Percentiles rank a stretch among this genome's conserved stretches.
These are phyloP conservation scores for Engraulis encrasicolus DNA, from an alignment of 2,113 vertebrate species.

Conservation along the genomic window DNA sequence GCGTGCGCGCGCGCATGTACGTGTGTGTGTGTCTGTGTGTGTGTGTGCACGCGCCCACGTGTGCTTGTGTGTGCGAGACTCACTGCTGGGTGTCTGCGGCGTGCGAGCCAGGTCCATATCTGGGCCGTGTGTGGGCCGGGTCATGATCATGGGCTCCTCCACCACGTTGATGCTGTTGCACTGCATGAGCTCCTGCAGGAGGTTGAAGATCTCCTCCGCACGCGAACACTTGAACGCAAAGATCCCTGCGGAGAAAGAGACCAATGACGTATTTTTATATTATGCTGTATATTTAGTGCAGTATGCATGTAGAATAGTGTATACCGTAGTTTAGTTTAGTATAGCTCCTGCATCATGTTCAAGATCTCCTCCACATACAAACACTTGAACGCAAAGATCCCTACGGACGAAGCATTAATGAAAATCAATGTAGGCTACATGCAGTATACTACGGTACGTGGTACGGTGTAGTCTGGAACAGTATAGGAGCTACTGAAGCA, in stretches of 20 bases:
- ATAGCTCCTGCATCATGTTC: constrained; percentile 95
- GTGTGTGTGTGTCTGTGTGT: too few relatives aligned
- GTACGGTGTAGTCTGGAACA: too few relatives aligned
- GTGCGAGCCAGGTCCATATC: constrained; percentile 84
- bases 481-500: too few relatives aligned
- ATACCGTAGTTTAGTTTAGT: too few relatives aligned
- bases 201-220: constrained; percentile 97
- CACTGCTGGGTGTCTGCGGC: constrained; percentile 86
- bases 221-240: constrained; percentile 98
- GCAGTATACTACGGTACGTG: too few relatives aligned
- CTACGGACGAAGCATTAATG: too few relatives aligned
- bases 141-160: constrained; percentile 92
- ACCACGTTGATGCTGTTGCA: constrained; percentile 97
- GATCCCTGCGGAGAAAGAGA: constrained; percentile 80
- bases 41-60: constrained; percentile 33
- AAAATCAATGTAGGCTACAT: too few relatives aligned
- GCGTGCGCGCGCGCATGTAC: too few relatives aligned
- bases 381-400: constrained; percentile 99
- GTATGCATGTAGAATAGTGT: too few relatives aligned
- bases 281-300: too few relatives aligned
- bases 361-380: constrained; percentile 96
- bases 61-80: constrained; percentile 59
- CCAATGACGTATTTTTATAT: background rate
- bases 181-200: constrained; percentile 98
- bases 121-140: constrained; percentile 81